Conservation (phyloP, 2,113 vertebrate species). For the Pangasianodon hypophthalmus region DNA sequence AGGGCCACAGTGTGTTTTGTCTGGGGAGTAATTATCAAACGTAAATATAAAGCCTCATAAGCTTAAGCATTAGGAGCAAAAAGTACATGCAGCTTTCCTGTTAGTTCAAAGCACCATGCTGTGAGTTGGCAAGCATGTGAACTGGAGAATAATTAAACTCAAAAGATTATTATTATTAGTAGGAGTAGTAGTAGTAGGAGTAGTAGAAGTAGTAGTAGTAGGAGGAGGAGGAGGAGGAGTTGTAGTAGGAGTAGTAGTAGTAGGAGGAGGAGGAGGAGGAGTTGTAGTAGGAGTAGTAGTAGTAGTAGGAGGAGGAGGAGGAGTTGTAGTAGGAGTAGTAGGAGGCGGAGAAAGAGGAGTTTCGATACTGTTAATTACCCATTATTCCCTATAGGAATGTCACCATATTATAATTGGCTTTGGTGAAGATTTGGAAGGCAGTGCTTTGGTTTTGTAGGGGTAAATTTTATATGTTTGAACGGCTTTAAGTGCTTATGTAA, state of each 20-base stretch:
- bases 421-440: background rate
- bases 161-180: background rate
- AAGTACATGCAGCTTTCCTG: background rate
- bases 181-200: background rate
- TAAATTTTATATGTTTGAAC: background rate
- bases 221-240: too few species aligned
- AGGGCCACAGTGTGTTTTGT: conserved; percentile 13
- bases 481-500: background rate
- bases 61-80: conserved; percentile 3
- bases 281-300: too few species aligned
- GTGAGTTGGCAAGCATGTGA: background rate
- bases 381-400: background rate
- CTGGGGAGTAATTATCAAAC: background rate
- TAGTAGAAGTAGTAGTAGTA: background rate
- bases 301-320: too few species aligned
- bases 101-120: conserved; percentile 12
- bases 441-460: background rate
- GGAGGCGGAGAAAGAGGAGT: background rate
- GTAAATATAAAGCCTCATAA: conserved; percentile 1
- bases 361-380: background rate
- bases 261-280: too few species aligned
- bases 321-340: background rate
- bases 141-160: background rate
- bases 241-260: too few species aligned
- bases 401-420: background rate